Conservation (phyloP, 2,888 invertebrate genomes). For the Meteorus colon region DNA sequence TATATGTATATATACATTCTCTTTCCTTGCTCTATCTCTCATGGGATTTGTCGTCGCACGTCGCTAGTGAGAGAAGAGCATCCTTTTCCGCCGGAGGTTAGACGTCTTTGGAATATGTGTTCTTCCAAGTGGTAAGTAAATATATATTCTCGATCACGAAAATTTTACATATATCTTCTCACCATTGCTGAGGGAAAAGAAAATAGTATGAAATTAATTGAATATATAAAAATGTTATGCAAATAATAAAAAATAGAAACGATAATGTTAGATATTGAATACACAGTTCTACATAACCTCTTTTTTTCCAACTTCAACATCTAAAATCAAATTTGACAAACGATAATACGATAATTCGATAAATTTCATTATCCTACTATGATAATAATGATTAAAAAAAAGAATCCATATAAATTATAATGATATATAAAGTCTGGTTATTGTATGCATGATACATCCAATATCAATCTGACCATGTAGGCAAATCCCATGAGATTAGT, state of each 20-base stretch:
- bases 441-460: neutral
- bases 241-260: no score
- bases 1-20: neutral
- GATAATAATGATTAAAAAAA: neutral
- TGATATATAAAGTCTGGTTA: neutral
- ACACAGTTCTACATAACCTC: no score
- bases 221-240: no score
- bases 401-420: constrained; percentile 1
- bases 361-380: neutral
- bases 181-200: no score
- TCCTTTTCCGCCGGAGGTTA: constrained; percentile 27
- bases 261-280: no score
- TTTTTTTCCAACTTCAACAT: no score
- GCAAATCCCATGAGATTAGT: constrained; percentile 7
- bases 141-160: neutral
- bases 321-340: no score
- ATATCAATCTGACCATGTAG: neutral
- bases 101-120: constrained; percentile 1
- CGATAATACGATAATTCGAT: no score
- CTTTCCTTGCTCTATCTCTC: constrained; percentile 16
- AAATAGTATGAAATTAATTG: no score
- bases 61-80: constrained; percentile 14
- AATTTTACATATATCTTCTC: no score
- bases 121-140: neutral
- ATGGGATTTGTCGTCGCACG: constrained; percentile 27